Evolutionary conservation across 2,797 vertebrate genomes (phyloP).

Genomic region (Mareca penelope): DNA sequence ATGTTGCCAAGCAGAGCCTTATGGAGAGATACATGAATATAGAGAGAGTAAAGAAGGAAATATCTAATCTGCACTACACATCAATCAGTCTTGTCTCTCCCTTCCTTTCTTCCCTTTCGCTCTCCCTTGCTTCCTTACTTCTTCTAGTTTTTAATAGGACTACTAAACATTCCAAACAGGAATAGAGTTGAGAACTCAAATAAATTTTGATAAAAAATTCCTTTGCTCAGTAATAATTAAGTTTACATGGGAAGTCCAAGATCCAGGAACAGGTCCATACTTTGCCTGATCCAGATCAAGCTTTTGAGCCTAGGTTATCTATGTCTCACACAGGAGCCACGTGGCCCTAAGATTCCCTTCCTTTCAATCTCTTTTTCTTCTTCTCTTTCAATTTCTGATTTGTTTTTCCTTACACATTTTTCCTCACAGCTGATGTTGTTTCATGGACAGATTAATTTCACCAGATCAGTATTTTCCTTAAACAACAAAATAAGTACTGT

Average conservation of each 20-base stretch:
- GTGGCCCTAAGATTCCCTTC: background rate
- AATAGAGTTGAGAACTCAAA: background rate
- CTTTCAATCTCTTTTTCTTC: background rate
- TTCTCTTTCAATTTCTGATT: background rate
- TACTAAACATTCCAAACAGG: too few species aligned
- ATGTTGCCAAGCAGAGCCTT: background rate
- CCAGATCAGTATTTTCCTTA: background rate
- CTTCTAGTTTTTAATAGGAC: background rate
- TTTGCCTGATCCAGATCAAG: background rate
- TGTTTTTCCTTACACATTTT: background rate
- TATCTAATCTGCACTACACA: background rate
- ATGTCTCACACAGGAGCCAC: background rate
- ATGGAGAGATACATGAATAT: background rate
- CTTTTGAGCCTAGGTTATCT: background rate
- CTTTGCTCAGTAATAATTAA: background rate
- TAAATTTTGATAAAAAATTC: background rate
- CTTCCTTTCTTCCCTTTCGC: background rate
- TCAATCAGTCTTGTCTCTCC: background rate
- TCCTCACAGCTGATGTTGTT: background rate
- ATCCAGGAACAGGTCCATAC: background rate
- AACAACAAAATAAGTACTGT: background rate
- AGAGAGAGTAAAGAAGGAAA: background rate
- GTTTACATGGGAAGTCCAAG: background rate
- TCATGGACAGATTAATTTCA: background rate
- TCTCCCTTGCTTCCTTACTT: background rate